phyloP scores from a whole-genome alignment of 2,888 invertebrate species.

The Chrysolina oricalcia region DNA sequence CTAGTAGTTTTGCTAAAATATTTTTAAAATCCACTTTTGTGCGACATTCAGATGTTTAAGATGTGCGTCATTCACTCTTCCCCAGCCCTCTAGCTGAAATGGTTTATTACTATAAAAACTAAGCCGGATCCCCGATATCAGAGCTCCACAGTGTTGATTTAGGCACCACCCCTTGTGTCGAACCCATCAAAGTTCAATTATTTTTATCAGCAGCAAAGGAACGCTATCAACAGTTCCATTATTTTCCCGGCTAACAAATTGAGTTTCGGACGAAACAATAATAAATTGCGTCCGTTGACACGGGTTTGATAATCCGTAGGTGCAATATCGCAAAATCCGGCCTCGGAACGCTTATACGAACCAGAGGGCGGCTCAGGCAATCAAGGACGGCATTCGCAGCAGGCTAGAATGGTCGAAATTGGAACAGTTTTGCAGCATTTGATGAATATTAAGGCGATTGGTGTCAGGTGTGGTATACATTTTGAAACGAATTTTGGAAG shows the following conservation, averaged over 20 bases:
- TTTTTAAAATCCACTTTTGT: no score
- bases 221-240: constrained; percentile 51
- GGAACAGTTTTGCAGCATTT: no score
- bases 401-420: neutral
- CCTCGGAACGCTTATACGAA: constrained; percentile 34
- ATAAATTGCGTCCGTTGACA: constrained; percentile 62
- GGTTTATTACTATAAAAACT: neutral
- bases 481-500: no score
- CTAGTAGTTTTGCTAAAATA: no score
- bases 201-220: constrained; percentile 38
- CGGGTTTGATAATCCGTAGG: constrained; percentile 56
- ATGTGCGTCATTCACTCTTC: no score
- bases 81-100: no score
- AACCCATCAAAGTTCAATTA: constrained; percentile 46
- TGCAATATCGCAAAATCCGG: constrained; percentile 55
- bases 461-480: neutral
- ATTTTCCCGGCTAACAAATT: constrained; percentile 63
- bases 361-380: constrained; percentile 32
- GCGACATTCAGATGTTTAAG: no score
- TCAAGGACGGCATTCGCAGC: neutral
- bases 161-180: constrained; percentile 21
- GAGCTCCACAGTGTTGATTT: neutral
- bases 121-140: neutral
- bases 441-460: neutral
- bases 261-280: constrained; percentile 65